Conservation (phyloP, 2,113 vertebrate species). For the Seriola dumerili region DNA sequence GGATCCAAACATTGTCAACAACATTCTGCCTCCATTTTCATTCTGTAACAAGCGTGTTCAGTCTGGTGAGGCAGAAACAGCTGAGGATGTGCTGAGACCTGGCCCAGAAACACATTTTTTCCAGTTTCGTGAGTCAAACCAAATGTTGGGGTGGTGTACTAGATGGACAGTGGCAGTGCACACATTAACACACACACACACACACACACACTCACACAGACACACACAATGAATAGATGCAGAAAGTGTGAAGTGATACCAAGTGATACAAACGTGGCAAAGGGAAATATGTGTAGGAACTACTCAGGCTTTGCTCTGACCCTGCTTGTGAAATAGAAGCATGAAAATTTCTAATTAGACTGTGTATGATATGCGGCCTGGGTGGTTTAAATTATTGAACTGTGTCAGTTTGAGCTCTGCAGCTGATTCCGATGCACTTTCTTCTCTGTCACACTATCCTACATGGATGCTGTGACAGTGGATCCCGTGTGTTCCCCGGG, state of each 20-base stretch:
- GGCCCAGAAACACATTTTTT: constrained; percentile 4
- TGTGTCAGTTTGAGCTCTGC: constrained; percentile 32
- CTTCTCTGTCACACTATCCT: constrained; percentile 19
- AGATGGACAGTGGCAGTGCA: background rate
- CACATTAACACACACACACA: too few relatives aligned
- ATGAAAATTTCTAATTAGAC: constrained; percentile 12
- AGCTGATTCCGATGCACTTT: constrained; percentile 25
- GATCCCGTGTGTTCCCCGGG: constrained; percentile 13
- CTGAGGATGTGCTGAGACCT: constrained; percentile 9
- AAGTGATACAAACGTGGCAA: background rate
- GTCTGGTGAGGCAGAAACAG: background rate
- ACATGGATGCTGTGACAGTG: constrained; percentile 12
- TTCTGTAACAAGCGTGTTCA: background rate
- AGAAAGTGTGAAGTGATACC: background rate
- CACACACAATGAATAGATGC: background rate
- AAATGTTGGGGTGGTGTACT: background rate
- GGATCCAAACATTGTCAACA: background rate
- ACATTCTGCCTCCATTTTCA: constrained; percentile 7
- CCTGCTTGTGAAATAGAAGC: background rate
- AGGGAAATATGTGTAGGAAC: background rate
- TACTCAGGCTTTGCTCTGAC: background rate
- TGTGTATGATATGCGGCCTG: constrained; percentile 15
- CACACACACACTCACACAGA: too few relatives aligned
- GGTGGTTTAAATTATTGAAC: constrained; percentile 43
- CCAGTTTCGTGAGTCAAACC: background rate